Conservation (phyloP, 2,888 invertebrate genomes). For the Cephus runcator region DNA sequence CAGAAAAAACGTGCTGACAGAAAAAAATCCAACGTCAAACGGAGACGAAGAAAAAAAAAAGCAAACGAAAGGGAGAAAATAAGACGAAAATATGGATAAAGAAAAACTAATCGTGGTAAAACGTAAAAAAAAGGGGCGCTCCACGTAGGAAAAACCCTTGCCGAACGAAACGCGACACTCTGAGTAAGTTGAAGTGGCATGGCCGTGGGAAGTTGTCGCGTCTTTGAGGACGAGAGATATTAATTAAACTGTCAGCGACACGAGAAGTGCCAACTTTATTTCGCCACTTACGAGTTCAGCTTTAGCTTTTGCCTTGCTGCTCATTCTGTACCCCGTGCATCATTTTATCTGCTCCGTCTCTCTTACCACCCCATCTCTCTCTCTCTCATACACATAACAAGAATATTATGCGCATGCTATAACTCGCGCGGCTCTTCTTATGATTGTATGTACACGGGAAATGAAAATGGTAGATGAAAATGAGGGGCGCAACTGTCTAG, state of each 20-base stretch:
- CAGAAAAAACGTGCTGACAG: not conserved
- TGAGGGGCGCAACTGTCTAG: conserved; percentile 3
- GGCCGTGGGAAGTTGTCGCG: conserved; percentile 16
- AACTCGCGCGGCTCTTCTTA: not conserved
- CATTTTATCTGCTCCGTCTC: conserved; percentile 6
- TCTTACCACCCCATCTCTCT: not conserved
- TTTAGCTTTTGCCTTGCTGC: conserved; percentile 29
- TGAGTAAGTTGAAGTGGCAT: conserved; percentile 46
- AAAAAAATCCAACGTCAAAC: conserved; percentile 16
- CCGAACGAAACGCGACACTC: conserved; percentile 23
- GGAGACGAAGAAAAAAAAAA: not conserved
- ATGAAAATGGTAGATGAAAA: too few species aligned
- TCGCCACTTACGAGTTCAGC: conserved; percentile 63
- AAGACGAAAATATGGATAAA: conserved; percentile 15
- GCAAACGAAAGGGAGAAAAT: conserved; percentile 12
- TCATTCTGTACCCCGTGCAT: not conserved
- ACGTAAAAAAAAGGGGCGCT: not conserved
- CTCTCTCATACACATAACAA: not conserved
- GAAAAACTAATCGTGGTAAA: too few species aligned
- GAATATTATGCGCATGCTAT: not conserved
- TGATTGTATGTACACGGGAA: too few species aligned
- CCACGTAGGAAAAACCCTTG: not conserved
- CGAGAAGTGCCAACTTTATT: conserved; percentile 58
- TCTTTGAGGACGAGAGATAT: conserved; percentile 62
- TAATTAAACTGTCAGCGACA: conserved; percentile 64